Conservation (phyloP, 2,888 invertebrate genomes). For the Plebejus anna region DNA sequence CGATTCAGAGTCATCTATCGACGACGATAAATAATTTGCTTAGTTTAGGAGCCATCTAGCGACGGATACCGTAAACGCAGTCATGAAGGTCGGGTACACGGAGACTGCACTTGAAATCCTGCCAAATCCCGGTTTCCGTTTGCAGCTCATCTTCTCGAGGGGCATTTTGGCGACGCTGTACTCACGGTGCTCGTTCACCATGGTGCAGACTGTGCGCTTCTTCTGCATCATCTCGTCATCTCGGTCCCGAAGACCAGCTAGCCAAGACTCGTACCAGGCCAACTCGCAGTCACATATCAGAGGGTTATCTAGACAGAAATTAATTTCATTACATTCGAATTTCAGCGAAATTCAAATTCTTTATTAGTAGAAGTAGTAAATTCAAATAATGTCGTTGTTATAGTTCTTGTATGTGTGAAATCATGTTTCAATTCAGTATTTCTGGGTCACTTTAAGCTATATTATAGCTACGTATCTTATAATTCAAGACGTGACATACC, state of each 20-base stretch:
- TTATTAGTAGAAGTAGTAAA: no score
- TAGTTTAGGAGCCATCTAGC: constrained; percentile 57
- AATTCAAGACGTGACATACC: constrained; percentile 74
- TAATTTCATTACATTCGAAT: no score
- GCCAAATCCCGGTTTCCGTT: constrained; percentile 81
- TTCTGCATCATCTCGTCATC: constrained; percentile 94
- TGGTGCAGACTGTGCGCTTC: constrained; percentile 90
- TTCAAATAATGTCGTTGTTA: no score
- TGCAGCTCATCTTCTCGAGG: constrained; percentile 90
- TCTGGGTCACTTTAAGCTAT: no score
- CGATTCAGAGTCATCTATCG: constrained; percentile 24
- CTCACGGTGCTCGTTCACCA: constrained; percentile 89
- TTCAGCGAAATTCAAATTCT: no score
- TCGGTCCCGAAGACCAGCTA: constrained; percentile 87
- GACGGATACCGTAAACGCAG: constrained; percentile 51
- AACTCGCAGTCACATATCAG: constrained; percentile 92
- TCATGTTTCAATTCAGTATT: no score
- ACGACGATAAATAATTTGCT: constrained; percentile 13
- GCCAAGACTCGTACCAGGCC: constrained; percentile 92
- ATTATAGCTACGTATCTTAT: not conserved
- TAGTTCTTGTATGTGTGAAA: no score
- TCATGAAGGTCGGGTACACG: constrained; percentile 48
- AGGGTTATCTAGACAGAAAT: constrained; percentile 86
- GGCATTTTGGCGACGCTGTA: constrained; percentile 91
- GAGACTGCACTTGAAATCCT: constrained; percentile 54